Base-by-base conservation (phyloP, 2,888 invertebrate genomes). In the Amiota minor region DNA sequence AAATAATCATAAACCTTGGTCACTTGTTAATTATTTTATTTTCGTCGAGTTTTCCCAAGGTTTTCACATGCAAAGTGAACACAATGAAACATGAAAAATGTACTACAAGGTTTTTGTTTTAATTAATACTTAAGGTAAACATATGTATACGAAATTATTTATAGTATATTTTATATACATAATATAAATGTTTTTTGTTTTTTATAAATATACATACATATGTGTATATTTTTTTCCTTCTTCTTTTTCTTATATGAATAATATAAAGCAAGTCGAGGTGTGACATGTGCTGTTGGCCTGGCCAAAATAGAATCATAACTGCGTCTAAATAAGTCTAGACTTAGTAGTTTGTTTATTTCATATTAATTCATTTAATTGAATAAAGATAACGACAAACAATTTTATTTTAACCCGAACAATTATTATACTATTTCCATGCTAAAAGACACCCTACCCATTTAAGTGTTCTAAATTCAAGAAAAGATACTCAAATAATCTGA, bases 241-340 rank as follows among this genome's bases (percentile, higher is more conserved):
- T 35, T 35, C 6, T 35, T 35, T 53, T n/a, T n/a, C 12, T n/a
- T n/a, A 50, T 50, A 50, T 12, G 16, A 56, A 62, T 62, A 62
- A 50, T 14, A 67, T 11, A 49, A 9, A 20, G 16, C 53, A 0
- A 16, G 23, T 50, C 46, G 68, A 20, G 49, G 55, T 45, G 53
- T 49, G 76, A 74, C 67, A 2, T 67, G 83, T 87, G 85, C 85
- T 85, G 85, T 84, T 87, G 80, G 86, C 85, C 85, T 85, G 85
- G 83, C 80, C 76, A 79, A 79, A 84, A 84, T 85, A 85, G 85
- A 85, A 85, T 83, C 81, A 78, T 81, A 77, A 79, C 79, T 78
- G 79, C 79, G 80, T 84, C 87, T 86, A 85, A 82, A 83, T 77
- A 75, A 4, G 35, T 35, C 35, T 35, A 35, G 35, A 35, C 35